phyloP scores from a whole-genome alignment of 2,113 vertebrate species.

The Upupa epops region DNA sequence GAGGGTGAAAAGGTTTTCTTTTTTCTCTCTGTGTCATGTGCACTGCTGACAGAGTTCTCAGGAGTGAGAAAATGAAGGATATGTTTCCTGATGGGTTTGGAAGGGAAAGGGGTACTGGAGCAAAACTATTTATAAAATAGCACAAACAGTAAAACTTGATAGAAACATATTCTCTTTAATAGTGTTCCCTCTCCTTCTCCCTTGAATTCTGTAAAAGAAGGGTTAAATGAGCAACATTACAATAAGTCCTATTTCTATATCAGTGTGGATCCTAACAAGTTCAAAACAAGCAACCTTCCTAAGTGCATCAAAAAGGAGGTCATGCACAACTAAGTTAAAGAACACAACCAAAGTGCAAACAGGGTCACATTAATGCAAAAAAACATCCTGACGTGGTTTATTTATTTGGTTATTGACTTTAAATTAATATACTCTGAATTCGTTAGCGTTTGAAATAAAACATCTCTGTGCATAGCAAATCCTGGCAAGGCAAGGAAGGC shows the following conservation, averaged over 20 bases:
- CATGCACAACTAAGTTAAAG: not conserved
- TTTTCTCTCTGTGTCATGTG: not conserved
- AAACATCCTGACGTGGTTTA: not conserved
- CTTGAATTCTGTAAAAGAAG: not conserved
- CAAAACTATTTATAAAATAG: not conserved
- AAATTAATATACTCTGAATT: not conserved
- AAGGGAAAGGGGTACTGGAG: not conserved
- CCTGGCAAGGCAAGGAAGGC: not conserved
- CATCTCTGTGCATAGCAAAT: not conserved
- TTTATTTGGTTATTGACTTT: not conserved
- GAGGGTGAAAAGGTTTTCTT: not conserved
- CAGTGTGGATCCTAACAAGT: not conserved
- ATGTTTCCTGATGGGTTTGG: not conserved
- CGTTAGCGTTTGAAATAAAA: constrained; percentile 24
- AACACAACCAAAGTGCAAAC: not conserved
- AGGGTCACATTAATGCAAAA: not conserved
- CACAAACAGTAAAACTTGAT: not conserved
- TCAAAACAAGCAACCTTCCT: not conserved
- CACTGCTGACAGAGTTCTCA: not conserved
- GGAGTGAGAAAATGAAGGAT: not conserved
- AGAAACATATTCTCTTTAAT: not conserved
- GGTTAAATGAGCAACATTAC: not conserved
- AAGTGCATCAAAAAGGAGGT: not conserved
- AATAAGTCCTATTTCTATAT: not conserved
- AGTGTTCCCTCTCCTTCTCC: not conserved